phyloP scores from a whole-genome alignment of 2,797 vertebrate species.

The Molossus molossus region DNA sequence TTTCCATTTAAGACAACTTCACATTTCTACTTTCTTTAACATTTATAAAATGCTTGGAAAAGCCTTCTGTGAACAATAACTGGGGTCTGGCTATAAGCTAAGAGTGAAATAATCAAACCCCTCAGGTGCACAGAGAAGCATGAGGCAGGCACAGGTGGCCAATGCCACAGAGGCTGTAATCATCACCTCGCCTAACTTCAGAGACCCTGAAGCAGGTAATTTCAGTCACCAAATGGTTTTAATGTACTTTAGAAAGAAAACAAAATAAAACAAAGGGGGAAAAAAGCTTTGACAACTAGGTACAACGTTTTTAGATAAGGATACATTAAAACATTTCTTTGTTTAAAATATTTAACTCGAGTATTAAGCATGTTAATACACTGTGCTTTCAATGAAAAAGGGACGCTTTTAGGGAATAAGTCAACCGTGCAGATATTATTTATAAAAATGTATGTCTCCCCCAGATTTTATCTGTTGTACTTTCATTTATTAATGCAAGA shows the following conservation, averaged over 20 bases:
- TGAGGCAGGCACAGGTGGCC: neutral
- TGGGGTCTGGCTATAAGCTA: neutral
- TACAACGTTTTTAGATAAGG: neutral
- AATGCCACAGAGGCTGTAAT: constrained; percentile 42
- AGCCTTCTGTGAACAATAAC: constrained; percentile 66
- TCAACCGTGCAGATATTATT: neutral
- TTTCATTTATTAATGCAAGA: neutral
- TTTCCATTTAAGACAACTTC: constrained; percentile 71
- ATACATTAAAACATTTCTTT: constrained; percentile 41
- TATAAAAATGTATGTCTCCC: neutral
- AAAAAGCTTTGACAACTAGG: neutral
- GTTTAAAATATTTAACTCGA: constrained; percentile 45
- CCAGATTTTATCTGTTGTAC: neutral
- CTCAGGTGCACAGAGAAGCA: neutral
- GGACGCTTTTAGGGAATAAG: neutral
- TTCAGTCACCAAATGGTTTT: neutral
- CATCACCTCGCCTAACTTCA: constrained; percentile 13
- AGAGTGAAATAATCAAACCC: constrained; percentile 67
- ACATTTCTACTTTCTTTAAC: constrained; percentile 58
- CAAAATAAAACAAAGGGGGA: constrained; percentile 55
- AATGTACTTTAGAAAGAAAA: constrained; percentile 60
- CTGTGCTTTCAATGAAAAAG: constrained; percentile 37
- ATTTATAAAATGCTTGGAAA: constrained; percentile 73
- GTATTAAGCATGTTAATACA: constrained; percentile 61
- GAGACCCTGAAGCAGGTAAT: neutral